Percentiles rank a stretch among this genome's conserved stretches.
phyloP scores from a whole-genome alignment of 2,888 invertebrate genomes.

The Sarcophaga caerulescens region DNA sequence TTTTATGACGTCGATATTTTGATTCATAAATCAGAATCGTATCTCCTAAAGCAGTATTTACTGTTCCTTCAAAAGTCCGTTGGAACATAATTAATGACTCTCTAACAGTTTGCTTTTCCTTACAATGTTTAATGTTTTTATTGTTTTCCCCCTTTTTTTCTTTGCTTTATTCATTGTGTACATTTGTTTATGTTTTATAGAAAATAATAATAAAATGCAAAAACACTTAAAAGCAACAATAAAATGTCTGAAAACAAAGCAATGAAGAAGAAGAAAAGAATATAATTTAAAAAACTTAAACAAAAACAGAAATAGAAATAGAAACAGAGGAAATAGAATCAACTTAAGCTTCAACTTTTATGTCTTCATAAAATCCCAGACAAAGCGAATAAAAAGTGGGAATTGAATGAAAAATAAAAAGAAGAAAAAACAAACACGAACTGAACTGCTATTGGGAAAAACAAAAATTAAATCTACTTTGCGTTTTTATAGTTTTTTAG shows the following conservation, averaged over 20 bases:
- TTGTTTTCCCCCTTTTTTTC: neutral
- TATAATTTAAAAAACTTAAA: neutral
- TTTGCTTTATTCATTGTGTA: neutral
- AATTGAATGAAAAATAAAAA: constrained; percentile 23
- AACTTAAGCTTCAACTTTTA: constrained; percentile 63
- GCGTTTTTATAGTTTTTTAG: constrained; percentile 8
- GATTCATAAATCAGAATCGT: neutral
- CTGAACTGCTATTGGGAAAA: constrained; percentile 1
- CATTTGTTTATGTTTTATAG: neutral
- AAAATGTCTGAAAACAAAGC: constrained; percentile 39
- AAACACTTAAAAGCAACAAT: constrained; percentile 59
- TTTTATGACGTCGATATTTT: neutral
- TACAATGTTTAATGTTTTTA: neutral
- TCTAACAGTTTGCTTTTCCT: neutral
- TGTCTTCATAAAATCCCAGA: constrained; percentile 64
- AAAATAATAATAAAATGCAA: constrained; percentile 46
- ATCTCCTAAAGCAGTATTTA: constrained; percentile 19
- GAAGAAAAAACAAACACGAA: neutral
- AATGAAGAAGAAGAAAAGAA: neutral
- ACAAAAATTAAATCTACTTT: neutral
- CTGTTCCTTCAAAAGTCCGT: constrained; percentile 2
- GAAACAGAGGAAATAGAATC: constrained; percentile 48
- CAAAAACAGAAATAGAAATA: neutral
- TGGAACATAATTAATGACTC: constrained; percentile 36
- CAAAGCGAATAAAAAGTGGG: constrained; percentile 31